phyloP scores from a whole-genome alignment of 2,888 invertebrate genomes.

The Helicoverpa assulta region DNA sequence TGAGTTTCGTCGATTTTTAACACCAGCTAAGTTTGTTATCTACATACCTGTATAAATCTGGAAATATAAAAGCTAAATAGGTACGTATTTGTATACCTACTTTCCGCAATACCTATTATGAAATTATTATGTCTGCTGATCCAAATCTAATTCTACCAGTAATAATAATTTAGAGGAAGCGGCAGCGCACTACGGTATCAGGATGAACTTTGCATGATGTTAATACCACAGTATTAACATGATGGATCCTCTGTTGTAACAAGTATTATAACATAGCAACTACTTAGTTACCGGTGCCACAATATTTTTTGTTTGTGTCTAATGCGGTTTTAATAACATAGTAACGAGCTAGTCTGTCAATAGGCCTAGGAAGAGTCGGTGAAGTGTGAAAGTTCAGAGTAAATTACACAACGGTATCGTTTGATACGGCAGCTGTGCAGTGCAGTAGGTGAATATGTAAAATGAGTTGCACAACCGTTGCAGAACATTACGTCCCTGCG shows the following conservation, averaged over 20 bases:
- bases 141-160: constrained; percentile 15
- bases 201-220: constrained; percentile 41
- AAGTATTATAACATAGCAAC: constrained; percentile 11
- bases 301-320: constrained; percentile 28
- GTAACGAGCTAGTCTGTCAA: constrained; percentile 46
- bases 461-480: constrained; percentile 71
- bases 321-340: constrained; percentile 65
- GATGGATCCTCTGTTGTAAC: constrained; percentile 44
- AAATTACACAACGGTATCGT: constrained; percentile 74
- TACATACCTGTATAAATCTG: background rate
- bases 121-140: constrained; percentile 34
- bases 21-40: background rate
- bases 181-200: constrained; percentile 13
- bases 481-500: constrained; percentile 67
- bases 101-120: constrained; percentile 47
- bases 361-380: constrained; percentile 67
- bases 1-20: constrained; percentile 42
- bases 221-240: constrained; percentile 41
- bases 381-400: constrained; percentile 74
- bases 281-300: constrained; percentile 11
- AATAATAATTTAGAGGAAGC: constrained; percentile 29
- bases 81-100: background rate
- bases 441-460: constrained; percentile 73
- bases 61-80: background rate
- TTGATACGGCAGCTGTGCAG: constrained; percentile 73